A percentile compares a stretch with the other conserved stretches of the same genome.
Conservation (phyloP, 2,113 vertebrate species). For the Aleadryas rufinucha region DNA sequence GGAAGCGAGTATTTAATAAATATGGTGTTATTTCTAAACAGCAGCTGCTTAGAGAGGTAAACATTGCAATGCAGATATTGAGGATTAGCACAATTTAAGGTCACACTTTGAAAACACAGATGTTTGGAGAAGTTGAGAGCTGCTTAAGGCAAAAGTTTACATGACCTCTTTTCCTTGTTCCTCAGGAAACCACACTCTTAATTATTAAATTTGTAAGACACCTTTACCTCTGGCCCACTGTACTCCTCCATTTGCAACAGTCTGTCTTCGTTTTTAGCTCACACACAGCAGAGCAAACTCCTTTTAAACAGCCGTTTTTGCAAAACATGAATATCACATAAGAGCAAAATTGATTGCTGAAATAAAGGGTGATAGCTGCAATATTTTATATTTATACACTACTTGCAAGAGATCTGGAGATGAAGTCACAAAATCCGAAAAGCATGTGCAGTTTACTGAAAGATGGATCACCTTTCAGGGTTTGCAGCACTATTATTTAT, state of each 20-base stretch:
- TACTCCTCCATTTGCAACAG: neutral
- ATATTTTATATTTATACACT: constrained; percentile 36
- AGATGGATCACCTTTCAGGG: constrained; percentile 8
- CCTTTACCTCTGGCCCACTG: neutral
- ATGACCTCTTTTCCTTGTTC: neutral
- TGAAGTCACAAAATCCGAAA: neutral
- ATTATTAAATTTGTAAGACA: neutral
- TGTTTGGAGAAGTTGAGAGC: neutral
- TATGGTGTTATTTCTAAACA: accelerated
- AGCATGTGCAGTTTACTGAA: neutral
- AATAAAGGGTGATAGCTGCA: constrained; percentile 27
- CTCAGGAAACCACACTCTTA: neutral
- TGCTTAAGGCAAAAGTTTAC: neutral
- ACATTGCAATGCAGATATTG: neutral
- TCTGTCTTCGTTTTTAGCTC: neutral
- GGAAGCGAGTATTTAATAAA: neutral
- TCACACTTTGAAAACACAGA: neutral
- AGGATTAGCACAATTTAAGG: neutral
- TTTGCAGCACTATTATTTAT: constrained; percentile 34
- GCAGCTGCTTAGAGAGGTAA: neutral
- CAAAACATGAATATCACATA: constrained; percentile 20
- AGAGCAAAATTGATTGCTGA: constrained; percentile 29
- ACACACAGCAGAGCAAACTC: neutral
- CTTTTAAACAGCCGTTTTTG: constrained; percentile 16
- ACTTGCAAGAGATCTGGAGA: constrained; percentile 13